phyloP scores from a whole-genome alignment of 2,113 vertebrate species.

The Ovis aries region DNA sequence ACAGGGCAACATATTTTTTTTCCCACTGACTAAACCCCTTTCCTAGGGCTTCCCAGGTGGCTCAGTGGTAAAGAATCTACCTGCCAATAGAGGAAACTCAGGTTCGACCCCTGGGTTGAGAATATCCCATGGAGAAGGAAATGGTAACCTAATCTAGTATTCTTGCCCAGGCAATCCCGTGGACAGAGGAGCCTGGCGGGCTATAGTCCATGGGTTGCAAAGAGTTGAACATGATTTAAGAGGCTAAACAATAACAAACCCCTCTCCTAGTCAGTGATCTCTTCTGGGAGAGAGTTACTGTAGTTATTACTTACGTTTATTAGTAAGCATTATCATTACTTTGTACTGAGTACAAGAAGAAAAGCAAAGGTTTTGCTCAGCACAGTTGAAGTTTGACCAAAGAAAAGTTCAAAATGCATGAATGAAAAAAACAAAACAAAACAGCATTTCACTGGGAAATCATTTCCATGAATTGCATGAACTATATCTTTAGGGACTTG shows the following conservation, averaged over 20 bases:
- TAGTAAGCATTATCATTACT: neutral
- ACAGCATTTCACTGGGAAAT: neutral
- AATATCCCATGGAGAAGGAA: neutral
- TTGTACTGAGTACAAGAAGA: neutral
- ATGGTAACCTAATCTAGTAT: neutral
- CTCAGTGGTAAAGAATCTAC: neutral
- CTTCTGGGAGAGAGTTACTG: neutral
- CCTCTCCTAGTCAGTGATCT: neutral
- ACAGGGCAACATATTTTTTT: neutral
- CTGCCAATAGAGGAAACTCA: neutral
- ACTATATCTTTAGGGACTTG: neutral
- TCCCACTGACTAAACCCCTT: neutral
- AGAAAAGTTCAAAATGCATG: neutral
- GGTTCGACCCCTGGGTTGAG: neutral
- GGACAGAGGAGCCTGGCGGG: neutral
- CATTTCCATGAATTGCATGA: neutral
- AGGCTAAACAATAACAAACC: neutral
- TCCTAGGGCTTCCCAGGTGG: neutral
- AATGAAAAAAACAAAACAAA: neutral
- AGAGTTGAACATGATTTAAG: neutral
- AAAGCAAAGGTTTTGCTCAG: neutral
- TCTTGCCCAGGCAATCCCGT: neutral
- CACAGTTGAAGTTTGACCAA: neutral
- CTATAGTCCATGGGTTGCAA: neutral
- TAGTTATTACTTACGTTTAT: neutral